A percentile compares a stretch with the other conserved stretches of the same genome.
Conservation (phyloP, 2,113 vertebrate species). For the Accipiter virgatus region DNA sequence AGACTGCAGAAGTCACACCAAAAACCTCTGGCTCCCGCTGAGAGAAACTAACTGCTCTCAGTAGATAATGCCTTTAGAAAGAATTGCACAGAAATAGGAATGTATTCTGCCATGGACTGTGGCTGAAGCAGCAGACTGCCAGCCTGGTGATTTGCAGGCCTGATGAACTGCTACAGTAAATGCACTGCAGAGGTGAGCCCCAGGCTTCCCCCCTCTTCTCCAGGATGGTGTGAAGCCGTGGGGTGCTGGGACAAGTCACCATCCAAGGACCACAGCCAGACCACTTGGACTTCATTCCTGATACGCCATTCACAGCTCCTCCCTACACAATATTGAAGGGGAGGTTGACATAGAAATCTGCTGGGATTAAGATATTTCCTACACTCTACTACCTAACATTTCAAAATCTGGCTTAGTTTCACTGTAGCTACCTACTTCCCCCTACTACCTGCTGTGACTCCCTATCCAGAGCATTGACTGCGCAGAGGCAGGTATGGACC, state of each 20-base stretch:
- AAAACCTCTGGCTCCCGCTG: neutral
- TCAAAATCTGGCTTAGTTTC: neutral
- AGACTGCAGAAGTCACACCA: neutral
- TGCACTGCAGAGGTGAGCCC: neutral
- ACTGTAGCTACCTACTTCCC: neutral
- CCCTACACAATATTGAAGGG: neutral
- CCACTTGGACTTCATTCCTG: neutral
- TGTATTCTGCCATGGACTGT: neutral
- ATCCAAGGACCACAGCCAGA: neutral
- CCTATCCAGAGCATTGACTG: neutral
- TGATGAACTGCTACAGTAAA: neutral
- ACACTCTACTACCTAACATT: neutral
- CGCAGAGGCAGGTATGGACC: no score
- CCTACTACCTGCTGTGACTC: neutral
- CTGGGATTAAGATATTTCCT: neutral
- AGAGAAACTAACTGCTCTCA: neutral
- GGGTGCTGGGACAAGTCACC: neutral
- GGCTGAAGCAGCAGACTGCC: neutral
- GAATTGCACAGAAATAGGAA: neutral
- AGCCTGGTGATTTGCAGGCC: neutral
- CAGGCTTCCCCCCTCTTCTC: neutral
- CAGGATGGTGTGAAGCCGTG: rapidly evolving
- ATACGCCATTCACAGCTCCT: neutral
- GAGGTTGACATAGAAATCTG: neutral
- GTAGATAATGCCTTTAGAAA: neutral